phyloP scores from a whole-genome alignment of 2,888 invertebrate species.

The Leptopilina drosophilae region DNA sequence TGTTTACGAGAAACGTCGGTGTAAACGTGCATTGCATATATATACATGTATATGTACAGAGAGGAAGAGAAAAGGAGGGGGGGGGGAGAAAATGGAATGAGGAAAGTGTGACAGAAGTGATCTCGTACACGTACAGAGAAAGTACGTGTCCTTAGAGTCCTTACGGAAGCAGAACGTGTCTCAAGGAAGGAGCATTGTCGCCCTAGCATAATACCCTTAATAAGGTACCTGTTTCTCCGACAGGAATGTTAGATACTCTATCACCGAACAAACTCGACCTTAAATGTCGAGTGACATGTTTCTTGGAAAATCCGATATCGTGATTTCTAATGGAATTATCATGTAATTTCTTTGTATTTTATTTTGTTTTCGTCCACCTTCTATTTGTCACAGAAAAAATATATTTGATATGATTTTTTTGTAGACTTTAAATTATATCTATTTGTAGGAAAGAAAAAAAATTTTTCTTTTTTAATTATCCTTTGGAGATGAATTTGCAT shows the following conservation, averaged over 20 bases:
- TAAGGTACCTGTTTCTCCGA: slow-evolving; percentile 36
- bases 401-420: background rate
- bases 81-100: background rate
- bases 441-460: too few relatives aligned
- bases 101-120: slow-evolving; percentile 30
- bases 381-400: background rate
- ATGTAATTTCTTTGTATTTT: background rate
- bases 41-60: too few relatives aligned
- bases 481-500: too few relatives aligned
- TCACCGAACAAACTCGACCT: slow-evolving; percentile 30
- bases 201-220: slow-evolving; percentile 46
- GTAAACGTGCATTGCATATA: slow-evolving; percentile 27
- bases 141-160: slow-evolving; percentile 36
- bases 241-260: slow-evolving; percentile 20
- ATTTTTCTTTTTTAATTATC: too few relatives aligned
- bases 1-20: slow-evolving; percentile 15
- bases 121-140: background rate
- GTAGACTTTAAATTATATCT: too few relatives aligned
- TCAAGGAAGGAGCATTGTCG: slow-evolving; percentile 47
- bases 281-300: slow-evolving; percentile 33
- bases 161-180: slow-evolving; percentile 30
- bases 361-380: too few relatives aligned
- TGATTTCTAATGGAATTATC: slow-evolving; percentile 30
- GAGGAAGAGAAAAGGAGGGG: too few relatives aligned
- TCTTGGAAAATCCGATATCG: slow-evolving; percentile 59